These are phyloP conservation scores for Baryphthengus martii DNA, from an alignment of 2,113 vertebrate genomes.

Conservation along the genomic window DNA sequence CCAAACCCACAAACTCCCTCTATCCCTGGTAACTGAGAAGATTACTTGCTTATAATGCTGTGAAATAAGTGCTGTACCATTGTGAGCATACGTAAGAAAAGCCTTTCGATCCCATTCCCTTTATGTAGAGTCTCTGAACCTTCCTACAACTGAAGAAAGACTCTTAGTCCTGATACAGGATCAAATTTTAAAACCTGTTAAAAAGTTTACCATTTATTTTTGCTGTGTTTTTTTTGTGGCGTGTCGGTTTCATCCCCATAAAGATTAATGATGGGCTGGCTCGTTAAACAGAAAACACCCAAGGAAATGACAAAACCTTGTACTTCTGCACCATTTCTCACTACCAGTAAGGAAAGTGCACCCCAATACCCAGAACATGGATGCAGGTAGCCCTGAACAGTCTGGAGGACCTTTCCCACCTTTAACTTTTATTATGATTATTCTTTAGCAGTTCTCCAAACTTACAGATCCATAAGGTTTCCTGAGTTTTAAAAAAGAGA, in stretches of 20 bases:
- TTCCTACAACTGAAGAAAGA: not conserved
- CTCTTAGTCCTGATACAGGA: not conserved
- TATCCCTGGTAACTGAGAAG: not conserved
- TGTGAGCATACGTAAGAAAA: not conserved
- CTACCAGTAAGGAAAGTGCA: not conserved
- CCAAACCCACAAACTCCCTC: conserved; percentile 21
- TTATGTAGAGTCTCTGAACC: not conserved
- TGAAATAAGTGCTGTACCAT: not conserved
- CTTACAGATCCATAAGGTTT: not conserved
- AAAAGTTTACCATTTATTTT: not conserved
- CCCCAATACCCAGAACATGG: not conserved
- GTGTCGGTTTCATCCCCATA: not conserved
- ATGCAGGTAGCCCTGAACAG: not conserved
- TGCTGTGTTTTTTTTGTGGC: not conserved
- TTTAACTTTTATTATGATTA: not conserved
- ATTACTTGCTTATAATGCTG: not conserved
- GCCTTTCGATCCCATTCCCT: not conserved
- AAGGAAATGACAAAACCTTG: not conserved
- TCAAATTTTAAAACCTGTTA: not conserved
- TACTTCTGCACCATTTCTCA: not conserved
- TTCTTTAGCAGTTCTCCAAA: not conserved
- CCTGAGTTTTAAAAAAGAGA: not conserved
- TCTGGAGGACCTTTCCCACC: not conserved
- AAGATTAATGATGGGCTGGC: not conserved
- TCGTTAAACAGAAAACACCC: not conserved